phyloP scores from a whole-genome alignment of 2,888 invertebrate genomes.

The Nemapogon koenigi region DNA sequence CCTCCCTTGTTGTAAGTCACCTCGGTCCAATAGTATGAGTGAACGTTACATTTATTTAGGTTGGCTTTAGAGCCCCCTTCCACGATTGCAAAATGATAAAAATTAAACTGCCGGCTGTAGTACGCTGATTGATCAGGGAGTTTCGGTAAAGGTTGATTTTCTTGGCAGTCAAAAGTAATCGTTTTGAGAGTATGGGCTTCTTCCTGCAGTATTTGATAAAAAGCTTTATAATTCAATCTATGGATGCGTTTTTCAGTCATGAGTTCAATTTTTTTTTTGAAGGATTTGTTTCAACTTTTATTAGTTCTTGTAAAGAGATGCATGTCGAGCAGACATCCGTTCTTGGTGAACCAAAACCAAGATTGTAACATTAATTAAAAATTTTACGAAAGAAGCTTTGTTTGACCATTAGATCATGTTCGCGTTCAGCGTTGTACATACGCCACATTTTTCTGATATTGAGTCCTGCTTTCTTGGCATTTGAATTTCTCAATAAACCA shows the following conservation, averaged over 20 bases:
- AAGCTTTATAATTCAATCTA: conserved; percentile 18
- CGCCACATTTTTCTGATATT: conserved; percentile 3
- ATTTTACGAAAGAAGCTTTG: conserved; percentile 9
- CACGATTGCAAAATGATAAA: conserved; percentile 26
- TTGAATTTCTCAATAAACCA: neutral
- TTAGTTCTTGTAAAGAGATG: conserved; percentile 8
- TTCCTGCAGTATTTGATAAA: conserved; percentile 15
- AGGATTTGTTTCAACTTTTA: conserved; percentile 6
- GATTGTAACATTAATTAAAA: conserved; percentile 10
- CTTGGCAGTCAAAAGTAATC: conserved; percentile 25
- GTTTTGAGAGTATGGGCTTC: conserved; percentile 11
- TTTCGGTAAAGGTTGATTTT: conserved; percentile 25
- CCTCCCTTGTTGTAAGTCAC: conserved; percentile 15
- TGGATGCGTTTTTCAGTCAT: conserved; percentile 15
- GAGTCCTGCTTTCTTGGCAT: neutral
- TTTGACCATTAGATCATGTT: neutral
- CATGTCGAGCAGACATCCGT: conserved; percentile 12
- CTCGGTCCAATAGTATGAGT: conserved; percentile 19
- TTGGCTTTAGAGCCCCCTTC: conserved; percentile 21
- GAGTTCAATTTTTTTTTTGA: neutral
- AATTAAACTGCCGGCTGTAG: conserved; percentile 24
- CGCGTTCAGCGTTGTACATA: neutral
- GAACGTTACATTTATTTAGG: conserved; percentile 19
- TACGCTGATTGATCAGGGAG: conserved; percentile 27
- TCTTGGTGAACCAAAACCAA: conserved; percentile 8